Conservation (phyloP, 1,140 invertebrate species). For the Drosophila sucinea region DNA sequence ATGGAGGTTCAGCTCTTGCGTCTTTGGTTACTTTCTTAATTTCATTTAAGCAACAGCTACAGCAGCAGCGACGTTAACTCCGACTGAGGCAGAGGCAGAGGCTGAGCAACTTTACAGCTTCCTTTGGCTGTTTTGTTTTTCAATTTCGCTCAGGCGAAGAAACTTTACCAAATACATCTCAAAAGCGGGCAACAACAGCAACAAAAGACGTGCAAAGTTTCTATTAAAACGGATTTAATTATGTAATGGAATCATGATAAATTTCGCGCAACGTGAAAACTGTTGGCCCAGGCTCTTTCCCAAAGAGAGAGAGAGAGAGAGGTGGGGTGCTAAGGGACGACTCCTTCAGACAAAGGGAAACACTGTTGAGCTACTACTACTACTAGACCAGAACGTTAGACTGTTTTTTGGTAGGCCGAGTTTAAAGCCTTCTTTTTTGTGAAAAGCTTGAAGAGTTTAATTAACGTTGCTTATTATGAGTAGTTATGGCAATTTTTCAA, state of each 20-base stretch:
- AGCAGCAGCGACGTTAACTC: constrained; percentile 25
- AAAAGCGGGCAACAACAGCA: constrained; percentile 61
- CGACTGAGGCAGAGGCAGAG: constrained; percentile 13
- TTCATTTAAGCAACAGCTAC: constrained; percentile 71
- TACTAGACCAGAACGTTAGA: constrained; percentile 5
- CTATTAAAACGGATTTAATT: constrained; percentile 82
- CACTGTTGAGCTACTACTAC: constrained; percentile 15
- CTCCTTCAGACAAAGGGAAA: constrained; percentile 34
- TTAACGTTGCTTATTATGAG: constrained; percentile 20
- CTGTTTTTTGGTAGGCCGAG: constrained; percentile 12
- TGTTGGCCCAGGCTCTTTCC: constrained; percentile 58
- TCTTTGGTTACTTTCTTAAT: constrained; percentile 81
- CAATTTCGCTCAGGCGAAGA: constrained; percentile 68
- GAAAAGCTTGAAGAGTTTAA: constrained; percentile 9
- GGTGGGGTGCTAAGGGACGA: not conserved
- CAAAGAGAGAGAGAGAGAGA: not conserved
- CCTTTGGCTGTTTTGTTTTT: constrained; percentile 77
- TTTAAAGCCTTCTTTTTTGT: not conserved
- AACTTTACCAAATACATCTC: constrained; percentile 79
- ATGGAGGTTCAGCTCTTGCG: constrained; percentile 51
- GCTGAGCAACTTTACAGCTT: constrained; percentile 69
- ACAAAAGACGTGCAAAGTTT: constrained; percentile 74
- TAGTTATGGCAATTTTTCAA: constrained; percentile 16
- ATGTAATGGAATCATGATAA: constrained; percentile 82
- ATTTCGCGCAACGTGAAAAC: constrained; percentile 81